These are phyloP conservation scores for Heptranchias perlo DNA, from an alignment of 2,113 vertebrate species.

Conservation along the genomic window DNA sequence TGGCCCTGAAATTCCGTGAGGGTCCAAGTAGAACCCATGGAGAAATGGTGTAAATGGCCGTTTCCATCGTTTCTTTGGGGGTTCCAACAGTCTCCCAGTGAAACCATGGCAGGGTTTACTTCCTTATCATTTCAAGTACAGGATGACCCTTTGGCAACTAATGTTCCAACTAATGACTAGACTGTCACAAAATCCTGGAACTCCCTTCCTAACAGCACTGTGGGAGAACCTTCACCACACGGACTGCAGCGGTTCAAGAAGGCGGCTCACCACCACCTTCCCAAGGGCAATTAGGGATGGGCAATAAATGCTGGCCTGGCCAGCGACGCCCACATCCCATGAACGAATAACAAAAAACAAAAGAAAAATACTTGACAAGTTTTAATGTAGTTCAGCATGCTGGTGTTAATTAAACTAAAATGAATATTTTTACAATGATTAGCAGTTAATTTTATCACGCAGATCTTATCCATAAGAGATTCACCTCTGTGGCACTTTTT, in stretches of 20 bases:
- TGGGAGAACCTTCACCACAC: too few species aligned
- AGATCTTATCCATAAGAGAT: too few species aligned
- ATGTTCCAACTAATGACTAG: not conserved
- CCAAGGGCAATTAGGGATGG: too few species aligned
- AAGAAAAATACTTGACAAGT: not conserved
- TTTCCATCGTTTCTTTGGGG: too few species aligned
- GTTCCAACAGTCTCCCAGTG: not conserved
- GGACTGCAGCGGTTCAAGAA: too few species aligned
- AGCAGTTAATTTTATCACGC: slow-evolving; percentile 23
- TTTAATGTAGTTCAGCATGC: slow-evolving; percentile 1
- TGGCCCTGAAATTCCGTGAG: not conserved
- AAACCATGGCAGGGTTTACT: not conserved
- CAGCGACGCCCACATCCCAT: too few species aligned
- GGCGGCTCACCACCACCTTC: too few species aligned
- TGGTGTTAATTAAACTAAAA: slow-evolving; percentile 18
- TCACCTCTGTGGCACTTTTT: not conserved
- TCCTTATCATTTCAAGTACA: not conserved
- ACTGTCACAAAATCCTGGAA: too few species aligned
- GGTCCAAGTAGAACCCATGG: too few species aligned
- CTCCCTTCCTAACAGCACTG: too few species aligned
- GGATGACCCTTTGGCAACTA: not conserved
- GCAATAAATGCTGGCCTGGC: too few species aligned
- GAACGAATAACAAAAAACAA: too few species aligned
- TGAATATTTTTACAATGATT: slow-evolving; percentile 19
- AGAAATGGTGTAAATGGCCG: not conserved